Evolutionary conservation across 2,888 invertebrate genomes (phyloP).

Genomic region (Empis stercorea): DNA sequence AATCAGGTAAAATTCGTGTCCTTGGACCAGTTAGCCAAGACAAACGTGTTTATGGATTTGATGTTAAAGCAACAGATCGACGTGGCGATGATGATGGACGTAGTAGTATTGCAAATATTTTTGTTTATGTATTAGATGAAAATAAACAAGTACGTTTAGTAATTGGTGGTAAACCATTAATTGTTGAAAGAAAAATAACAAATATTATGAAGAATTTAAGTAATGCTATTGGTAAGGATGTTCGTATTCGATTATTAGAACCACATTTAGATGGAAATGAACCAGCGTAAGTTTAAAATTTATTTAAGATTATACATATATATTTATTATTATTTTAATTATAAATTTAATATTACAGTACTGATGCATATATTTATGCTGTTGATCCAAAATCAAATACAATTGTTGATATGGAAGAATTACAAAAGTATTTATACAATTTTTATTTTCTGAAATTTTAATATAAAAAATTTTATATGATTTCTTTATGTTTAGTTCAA

Average conservation of each 20-base stretch:
- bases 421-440: slow-evolving; percentile 71
- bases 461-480: no score
- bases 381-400: slow-evolving; percentile 70
- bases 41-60: slow-evolving; percentile 70
- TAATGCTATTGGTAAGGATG: slow-evolving; percentile 63
- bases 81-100: slow-evolving; percentile 68
- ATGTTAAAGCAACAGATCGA: slow-evolving; percentile 76
- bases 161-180: slow-evolving; percentile 60
- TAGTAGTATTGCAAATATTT: slow-evolving; percentile 73
- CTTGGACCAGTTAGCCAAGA: slow-evolving; percentile 57
- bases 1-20: slow-evolving; percentile 61
- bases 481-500: slow-evolving; percentile 48
- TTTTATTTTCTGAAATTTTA: slow-evolving; percentile 8
- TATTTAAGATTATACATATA: no score
- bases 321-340: neutral
- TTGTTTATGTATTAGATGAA: slow-evolving; percentile 74
- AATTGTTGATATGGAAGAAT: slow-evolving; percentile 64
- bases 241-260: slow-evolving; percentile 63
- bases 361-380: slow-evolving; percentile 75
- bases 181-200: slow-evolving; percentile 57
- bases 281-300: slow-evolving; percentile 25
- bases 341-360: slow-evolving; percentile 42
- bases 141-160: slow-evolving; percentile 68
- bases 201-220: slow-evolving; percentile 56
- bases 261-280: slow-evolving; percentile 49